Base-by-base conservation (phyloP, 2,797 vertebrate genomes). In the Pyrocephalus nanus region DNA sequence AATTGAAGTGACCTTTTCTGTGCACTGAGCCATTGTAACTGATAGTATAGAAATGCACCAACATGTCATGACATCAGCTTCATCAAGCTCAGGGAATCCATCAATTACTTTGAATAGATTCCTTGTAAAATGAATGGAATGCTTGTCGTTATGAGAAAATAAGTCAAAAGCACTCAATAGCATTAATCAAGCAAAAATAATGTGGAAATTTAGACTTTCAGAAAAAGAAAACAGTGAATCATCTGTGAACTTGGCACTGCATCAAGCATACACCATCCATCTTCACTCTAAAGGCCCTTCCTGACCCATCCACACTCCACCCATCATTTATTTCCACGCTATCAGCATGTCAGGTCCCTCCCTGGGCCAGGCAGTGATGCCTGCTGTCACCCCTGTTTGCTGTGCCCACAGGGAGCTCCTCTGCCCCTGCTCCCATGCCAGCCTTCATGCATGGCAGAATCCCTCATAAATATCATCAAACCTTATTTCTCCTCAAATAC, bases 151-250 rank as follows among this genome's bases (percentile, higher is more conserved):
- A 82, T 0, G 15, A 86, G 79, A 85, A 95, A 92, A 86, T 64
- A 76, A 76, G 80, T 88, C 55, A 86, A 70, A 84, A 87, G 64
- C 19, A 57, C 64, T 84, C 60, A 45, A 67, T 79, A 70, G 23
- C 73, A 93, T 92, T 92, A 95, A 95, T 96, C 93, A 94, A 76
- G 83, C 62, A 75, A 78, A 96, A 92, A 86, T 90, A 88, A 90
- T 16, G 66, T 64, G 70, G 61, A 93, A 95, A 86, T 78, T 71
- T 61, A 90, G 78, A 81, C 66, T 78, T 95, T 70, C 51, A 38
- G 42, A 86, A 72, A 72, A 65, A 55, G n/a, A 86, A 80, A 87
- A 58, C 72, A 51, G 51, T 82, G 93, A 90, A 93, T 94, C 83
- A 76, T 82, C 79, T 86, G 77, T 66, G 90, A 86, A 79, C 70